Conservation (phyloP, 1,140 invertebrate genomes). For the Lucilia cuprina region DNA sequence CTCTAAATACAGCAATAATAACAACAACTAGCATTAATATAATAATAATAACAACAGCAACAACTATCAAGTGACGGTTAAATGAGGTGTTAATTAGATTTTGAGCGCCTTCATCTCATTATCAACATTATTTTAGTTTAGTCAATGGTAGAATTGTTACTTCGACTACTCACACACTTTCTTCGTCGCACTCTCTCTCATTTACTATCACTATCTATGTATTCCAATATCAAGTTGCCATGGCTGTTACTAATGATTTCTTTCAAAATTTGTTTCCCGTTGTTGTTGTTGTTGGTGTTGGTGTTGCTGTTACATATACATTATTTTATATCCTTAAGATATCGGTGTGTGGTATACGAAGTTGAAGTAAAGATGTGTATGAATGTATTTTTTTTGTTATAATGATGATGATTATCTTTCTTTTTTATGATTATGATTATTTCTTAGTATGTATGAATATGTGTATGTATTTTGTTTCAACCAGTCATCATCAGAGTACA, state of each 20-base stretch:
- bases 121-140: constrained; percentile 5
- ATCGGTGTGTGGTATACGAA: neutral
- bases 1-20: neutral
- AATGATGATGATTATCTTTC: constrained; percentile 7
- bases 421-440: constrained; percentile 17
- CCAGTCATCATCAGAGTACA: neutral
- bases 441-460: neutral
- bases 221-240: neutral
- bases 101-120: constrained; percentile 18
- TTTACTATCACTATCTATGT: neutral
- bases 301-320: neutral
- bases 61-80: constrained; percentile 22
- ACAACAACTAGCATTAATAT: neutral
- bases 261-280: neutral
- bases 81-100: constrained; percentile 31
- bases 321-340: neutral
- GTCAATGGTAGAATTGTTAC: neutral
- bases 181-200: neutral
- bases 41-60: neutral
- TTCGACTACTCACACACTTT: neutral
- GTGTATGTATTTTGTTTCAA: neutral
- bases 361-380: neutral
- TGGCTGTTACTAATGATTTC: constrained; percentile 14
- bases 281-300: neutral
- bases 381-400: neutral